Conservation (phyloP, 2,888 invertebrate species). For the Heliconius hortense region DNA sequence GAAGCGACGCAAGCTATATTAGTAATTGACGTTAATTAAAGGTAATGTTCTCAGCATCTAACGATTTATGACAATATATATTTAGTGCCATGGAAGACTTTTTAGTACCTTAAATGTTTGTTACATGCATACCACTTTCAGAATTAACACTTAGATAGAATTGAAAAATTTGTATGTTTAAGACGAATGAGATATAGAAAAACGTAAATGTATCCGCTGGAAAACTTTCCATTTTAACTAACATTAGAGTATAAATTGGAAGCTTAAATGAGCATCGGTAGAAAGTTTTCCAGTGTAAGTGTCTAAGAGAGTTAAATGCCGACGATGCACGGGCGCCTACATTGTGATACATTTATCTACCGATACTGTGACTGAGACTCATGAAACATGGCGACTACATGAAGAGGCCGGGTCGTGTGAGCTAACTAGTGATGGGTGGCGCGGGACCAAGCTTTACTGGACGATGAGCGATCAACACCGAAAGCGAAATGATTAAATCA, state of each 20-base stretch:
- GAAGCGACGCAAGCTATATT: conserved; percentile 72
- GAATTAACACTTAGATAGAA: conserved; percentile 49
- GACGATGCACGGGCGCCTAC: conserved; percentile 78
- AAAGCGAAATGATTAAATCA: conserved; percentile 77
- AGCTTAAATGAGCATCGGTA: conserved; percentile 59
- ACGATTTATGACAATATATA: conserved; percentile 51
- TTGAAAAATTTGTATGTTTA: conserved; percentile 58
- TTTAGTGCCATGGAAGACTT: conserved; percentile 75
- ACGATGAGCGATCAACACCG: conserved; percentile 77
- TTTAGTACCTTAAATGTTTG: conserved; percentile 52
- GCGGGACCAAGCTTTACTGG: conserved; percentile 69
- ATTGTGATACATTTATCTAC: conserved; percentile 82
- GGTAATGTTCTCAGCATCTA: conserved; percentile 71
- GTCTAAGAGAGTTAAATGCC: conserved; percentile 59
- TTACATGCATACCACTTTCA: conserved; percentile 51
- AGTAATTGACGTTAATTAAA: conserved; percentile 52
- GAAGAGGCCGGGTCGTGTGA: conserved; percentile 74
- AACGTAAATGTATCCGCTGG: conserved; percentile 57
- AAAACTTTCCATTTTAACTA: conserved; percentile 74
- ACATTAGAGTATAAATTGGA: conserved; percentile 57
- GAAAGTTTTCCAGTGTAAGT: conserved; percentile 75
- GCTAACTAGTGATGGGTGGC: conserved; percentile 69
- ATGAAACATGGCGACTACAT: conserved; percentile 74
- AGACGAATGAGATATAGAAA: conserved; percentile 55
- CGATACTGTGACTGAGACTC: conserved; percentile 72